Evolutionary conservation across 2,888 invertebrate genomes (phyloP).

Genomic region (Melinaea marsaeus): DNA sequence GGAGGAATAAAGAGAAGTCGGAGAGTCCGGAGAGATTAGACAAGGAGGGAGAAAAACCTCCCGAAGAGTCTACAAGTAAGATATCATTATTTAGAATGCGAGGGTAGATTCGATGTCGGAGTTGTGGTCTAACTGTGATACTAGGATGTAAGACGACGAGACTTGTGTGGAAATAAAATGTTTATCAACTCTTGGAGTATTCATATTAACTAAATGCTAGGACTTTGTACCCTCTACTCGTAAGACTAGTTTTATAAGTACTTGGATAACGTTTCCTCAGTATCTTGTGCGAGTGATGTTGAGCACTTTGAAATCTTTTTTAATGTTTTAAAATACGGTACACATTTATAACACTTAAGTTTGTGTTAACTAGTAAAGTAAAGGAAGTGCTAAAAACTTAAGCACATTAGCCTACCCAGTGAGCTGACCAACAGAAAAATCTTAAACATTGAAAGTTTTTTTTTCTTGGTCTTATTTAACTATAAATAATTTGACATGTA

Average conservation of each 20-base stretch:
- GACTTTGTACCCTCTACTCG: constrained; percentile 53
- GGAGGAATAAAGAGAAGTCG: constrained; percentile 80
- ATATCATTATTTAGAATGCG: constrained; percentile 51
- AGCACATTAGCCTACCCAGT: constrained; percentile 23
- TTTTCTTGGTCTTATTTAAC: no score
- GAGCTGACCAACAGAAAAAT: constrained; percentile 27
- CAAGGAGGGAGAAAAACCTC: constrained; percentile 27
- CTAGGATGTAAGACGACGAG: constrained; percentile 51
- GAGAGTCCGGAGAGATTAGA: constrained; percentile 73
- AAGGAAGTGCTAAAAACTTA: neutral
- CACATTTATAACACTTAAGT: no score
- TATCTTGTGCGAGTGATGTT: neutral
- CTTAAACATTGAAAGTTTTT: no score
- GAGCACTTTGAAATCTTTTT: neutral
- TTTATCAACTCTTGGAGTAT: constrained; percentile 69
- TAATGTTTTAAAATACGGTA: no score
- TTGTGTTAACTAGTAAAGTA: neutral
- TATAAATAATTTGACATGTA: no score
- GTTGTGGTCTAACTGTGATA: constrained; percentile 49
- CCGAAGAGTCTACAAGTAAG: constrained; percentile 70
- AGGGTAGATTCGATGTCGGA: constrained; percentile 33
- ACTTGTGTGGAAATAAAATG: constrained; percentile 67
- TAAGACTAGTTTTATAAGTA: constrained; percentile 9
- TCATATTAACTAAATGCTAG: constrained; percentile 61
- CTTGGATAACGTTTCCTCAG: neutral